Evolutionary conservation across 1,140 invertebrate species (phyloP).

Genomic region (Lanistes nyassanus): DNA sequence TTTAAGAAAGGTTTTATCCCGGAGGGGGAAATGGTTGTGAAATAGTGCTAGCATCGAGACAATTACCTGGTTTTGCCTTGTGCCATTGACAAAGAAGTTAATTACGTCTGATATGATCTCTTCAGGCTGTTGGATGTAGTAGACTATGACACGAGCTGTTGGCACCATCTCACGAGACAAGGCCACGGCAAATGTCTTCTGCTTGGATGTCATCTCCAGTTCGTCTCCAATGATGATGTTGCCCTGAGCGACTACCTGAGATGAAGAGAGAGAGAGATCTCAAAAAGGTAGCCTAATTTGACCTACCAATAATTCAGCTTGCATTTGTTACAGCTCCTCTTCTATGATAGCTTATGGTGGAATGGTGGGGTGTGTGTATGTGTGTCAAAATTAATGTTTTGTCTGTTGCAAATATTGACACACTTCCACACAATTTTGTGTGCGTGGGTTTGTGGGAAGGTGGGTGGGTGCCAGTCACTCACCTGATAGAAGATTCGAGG

Average conservation of each 20-base stretch:
- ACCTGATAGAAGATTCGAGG: constrained; percentile 91
- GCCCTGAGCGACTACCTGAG: constrained; percentile 62
- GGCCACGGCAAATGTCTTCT: constrained; percentile 86
- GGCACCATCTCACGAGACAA: constrained; percentile 95
- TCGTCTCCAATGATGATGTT: constrained; percentile 65
- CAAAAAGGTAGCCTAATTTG: neutral
- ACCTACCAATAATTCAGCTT: neutral
- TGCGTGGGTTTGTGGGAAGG: no score
- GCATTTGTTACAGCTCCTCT: no score
- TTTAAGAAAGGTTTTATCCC: neutral
- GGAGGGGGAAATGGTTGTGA: no score
- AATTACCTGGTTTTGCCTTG: constrained; percentile 73
- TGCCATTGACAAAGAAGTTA: constrained; percentile 94
- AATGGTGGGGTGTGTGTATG: no score
- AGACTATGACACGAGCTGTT: constrained; percentile 88
- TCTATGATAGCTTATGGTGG: no score
- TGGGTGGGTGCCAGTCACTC: no score
- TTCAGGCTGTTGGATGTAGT: constrained; percentile 80
- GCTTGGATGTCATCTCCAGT: constrained; percentile 61
- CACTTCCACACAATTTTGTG: no score
- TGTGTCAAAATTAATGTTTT: no score
- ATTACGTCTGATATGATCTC: constrained; percentile 91
- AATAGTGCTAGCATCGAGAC: no score
- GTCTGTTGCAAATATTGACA: no score
- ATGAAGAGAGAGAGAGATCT: neutral